Conservation (phyloP, 2,113 vertebrate species). For the Cryptoleucopteryx plumbea region DNA sequence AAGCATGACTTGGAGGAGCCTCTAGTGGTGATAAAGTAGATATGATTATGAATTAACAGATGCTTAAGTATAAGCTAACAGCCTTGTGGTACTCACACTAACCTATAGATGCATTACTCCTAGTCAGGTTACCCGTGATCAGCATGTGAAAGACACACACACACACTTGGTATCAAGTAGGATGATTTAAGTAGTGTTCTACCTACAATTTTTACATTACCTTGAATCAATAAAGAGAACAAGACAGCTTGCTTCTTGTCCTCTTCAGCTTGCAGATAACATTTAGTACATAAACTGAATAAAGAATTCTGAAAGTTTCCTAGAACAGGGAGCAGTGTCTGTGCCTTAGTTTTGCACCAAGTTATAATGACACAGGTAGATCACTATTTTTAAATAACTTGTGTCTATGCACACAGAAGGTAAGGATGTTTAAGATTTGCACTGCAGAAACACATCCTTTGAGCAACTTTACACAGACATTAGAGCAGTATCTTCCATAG, state of each 20-base stretch:
- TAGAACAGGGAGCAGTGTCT: background rate
- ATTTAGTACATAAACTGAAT: background rate
- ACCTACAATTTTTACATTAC: background rate
- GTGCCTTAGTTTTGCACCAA: background rate
- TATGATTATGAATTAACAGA: background rate
- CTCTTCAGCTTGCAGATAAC: background rate
- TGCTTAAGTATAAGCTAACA: background rate
- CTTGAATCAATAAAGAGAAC: background rate
- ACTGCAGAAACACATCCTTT: background rate
- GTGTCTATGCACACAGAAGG: background rate
- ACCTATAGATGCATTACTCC: background rate
- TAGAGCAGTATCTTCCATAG: background rate
- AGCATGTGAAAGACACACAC: background rate
- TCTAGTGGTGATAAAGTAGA: constrained; percentile 51
- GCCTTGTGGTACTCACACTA: background rate
- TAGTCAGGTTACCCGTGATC: background rate
- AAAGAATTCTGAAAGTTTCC: background rate
- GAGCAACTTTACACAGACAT: background rate
- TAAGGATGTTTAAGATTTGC: background rate
- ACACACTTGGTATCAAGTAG: background rate
- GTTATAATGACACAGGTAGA: background rate
- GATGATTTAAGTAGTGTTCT: background rate
- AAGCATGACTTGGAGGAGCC: constrained; percentile 53
- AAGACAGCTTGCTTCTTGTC: background rate
- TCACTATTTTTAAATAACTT: background rate